These are phyloP conservation scores for Sylvietta virens DNA, from an alignment of 2,113 vertebrate species.

Conservation along the genomic window DNA sequence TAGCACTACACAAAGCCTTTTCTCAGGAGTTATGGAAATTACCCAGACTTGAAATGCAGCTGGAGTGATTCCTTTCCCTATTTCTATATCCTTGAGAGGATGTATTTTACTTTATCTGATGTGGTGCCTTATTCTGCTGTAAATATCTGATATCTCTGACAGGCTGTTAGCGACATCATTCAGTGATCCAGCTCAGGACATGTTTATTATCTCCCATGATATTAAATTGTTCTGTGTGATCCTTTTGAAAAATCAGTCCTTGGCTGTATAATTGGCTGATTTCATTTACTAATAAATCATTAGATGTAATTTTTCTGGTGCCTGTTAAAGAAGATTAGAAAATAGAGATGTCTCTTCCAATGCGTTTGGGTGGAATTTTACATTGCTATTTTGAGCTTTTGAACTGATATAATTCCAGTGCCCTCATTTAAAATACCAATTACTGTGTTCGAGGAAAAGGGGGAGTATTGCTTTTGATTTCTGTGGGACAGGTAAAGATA, in stretches of 20 bases:
- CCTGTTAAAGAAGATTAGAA: neutral
- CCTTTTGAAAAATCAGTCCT: neutral
- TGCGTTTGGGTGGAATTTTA: neutral
- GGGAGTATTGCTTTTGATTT: neutral
- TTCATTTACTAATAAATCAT: neutral
- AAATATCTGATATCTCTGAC: constrained; percentile 45
- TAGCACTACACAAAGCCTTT: neutral
- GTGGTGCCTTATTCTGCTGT: constrained; percentile 26
- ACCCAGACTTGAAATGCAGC: neutral
- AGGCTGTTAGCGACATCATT: neutral
- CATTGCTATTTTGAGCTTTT: neutral
- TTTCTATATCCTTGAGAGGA: constrained; percentile 20
- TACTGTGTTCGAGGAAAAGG: neutral
- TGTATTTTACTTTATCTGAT: constrained; percentile 51
- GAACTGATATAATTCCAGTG: neutral
- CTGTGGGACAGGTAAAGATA: neutral
- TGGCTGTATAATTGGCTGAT: constrained; percentile 1
- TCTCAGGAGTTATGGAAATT: neutral
- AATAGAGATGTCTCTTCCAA: neutral
- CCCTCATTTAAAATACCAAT: neutral
- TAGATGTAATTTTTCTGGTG: neutral
- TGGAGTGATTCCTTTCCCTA: neutral
- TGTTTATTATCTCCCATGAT: constrained; percentile 28
- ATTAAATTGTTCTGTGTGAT: neutral
- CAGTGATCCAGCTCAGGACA: neutral